Base-by-base conservation (phyloP, 2,888 invertebrate genomes). In the Cryptocephalus primarius region DNA sequence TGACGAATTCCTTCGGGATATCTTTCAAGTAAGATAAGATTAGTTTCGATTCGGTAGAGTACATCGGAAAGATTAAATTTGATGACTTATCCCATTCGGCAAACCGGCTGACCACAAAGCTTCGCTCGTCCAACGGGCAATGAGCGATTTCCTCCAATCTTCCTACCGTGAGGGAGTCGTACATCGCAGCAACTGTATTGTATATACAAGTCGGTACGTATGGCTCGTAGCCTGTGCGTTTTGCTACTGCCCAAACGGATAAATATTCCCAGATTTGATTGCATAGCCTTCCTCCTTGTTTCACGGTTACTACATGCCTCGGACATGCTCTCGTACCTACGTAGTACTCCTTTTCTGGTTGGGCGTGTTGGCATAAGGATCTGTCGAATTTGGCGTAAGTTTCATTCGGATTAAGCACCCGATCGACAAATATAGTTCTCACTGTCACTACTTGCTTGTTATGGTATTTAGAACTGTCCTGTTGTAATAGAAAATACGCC, bases 21-120 rank as follows among this genome's bases (percentile, higher is more conserved):
- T 77, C 77, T 60, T 75, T 74, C 60, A 73, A 68, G 75, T 76
- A 77, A 45, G 72, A 67, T 55, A 76, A 62, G 48, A 77, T 74
- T 51, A 76, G 60, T 41, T 76, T 76, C 61, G 75, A 74, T 53
- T 75, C 72, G 38, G 75, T 70, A 33, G 73, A 71, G 58, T 75
- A 75, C 46, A 71, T 69, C 46, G 75, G 76, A 56, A 78, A 66
- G 52, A 77, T 70, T 50, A 77, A 76, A 58, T 74, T 76, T 45
- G 75, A 72, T 9, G 75, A 76, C 60, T 70, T 72, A 55, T 75
- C 75, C 77, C 77, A 77, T 39, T 70, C 68, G 39, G 73, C 71
- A 45, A 74, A 60, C 4, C 75, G 73, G 53, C 67, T 72, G 3
- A 6, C 6, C 33, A 75, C 73, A 43, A 75, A 71, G 41, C 69